Conservation (phyloP, 92 coral and sea anemone genomes). For the Pocillopora meandrina region DNA sequence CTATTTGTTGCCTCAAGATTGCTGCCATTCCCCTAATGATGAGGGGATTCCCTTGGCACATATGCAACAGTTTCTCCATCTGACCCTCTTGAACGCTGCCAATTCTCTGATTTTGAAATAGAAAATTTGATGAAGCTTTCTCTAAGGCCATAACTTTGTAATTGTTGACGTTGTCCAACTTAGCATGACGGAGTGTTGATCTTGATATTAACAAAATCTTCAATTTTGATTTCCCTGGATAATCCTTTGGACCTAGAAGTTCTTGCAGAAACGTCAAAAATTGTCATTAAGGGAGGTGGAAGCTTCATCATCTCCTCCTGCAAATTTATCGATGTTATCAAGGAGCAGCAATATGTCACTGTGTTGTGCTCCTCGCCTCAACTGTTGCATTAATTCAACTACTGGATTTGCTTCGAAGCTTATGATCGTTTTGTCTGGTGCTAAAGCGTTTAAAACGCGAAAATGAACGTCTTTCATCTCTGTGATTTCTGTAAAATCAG, state of each 20-base stretch:
- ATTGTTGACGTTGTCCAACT: conserved; percentile 10
- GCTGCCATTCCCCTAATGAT: conserved; percentile 47
- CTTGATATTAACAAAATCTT: conserved; percentile 61
- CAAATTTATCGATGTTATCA: conserved; percentile 30
- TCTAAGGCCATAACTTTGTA: conserved; percentile 52
- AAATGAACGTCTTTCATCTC: conserved; percentile 25
- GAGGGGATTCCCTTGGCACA: conserved; percentile 61
- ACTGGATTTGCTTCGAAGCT: neutral
- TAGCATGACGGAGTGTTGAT: conserved; percentile 24
- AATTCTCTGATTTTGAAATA: conserved; percentile 19
- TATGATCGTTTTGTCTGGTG: neutral
- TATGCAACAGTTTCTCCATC: conserved; percentile 1
- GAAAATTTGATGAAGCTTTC: conserved; percentile 18
- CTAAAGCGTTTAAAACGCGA: conserved; percentile 37
- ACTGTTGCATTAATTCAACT: conserved; percentile 6
- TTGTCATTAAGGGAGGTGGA: neutral
- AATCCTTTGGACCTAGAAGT: conserved; percentile 15
- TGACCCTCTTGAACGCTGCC: neutral
- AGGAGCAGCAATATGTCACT: conserved; percentile 20
- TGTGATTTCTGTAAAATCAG: conserved; percentile 40
- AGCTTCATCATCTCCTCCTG: conserved; percentile 2
- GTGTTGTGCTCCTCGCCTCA: neutral
- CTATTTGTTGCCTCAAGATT: conserved; percentile 53
- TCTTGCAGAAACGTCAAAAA: conserved; percentile 8
- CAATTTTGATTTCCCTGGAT: conserved; percentile 16